Evolutionary conservation across 1,140 invertebrate genomes (phyloP).

Genomic region (Halyomorpha halys): DNA sequence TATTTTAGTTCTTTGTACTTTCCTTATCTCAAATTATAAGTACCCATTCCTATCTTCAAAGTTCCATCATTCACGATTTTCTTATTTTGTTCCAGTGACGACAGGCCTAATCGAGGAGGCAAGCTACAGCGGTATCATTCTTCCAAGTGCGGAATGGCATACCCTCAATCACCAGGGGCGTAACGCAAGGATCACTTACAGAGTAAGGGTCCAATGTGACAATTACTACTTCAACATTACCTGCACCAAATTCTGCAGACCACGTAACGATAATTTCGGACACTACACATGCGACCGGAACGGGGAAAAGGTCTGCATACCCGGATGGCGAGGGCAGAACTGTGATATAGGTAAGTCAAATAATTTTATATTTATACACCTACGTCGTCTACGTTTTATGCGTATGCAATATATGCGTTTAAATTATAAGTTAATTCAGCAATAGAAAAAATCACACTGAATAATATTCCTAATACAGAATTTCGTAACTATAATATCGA

Average conservation of each 20-base stretch:
- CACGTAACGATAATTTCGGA: constrained; percentile 85
- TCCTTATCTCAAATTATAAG: too few relatives aligned
- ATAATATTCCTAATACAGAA: too few relatives aligned
- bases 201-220: constrained; percentile 81
- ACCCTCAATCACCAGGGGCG: constrained; percentile 68
- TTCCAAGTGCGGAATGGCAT: constrained; percentile 82
- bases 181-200: constrained; percentile 66
- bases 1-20: too few relatives aligned
- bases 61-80: neutral
- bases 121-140: constrained; percentile 78
- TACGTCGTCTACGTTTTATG: too few relatives aligned
- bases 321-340: constrained; percentile 86
- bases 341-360: constrained; percentile 67
- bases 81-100: constrained; percentile 27
- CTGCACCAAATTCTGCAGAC: constrained; percentile 85
- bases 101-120: constrained; percentile 69
- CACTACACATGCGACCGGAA: constrained; percentile 82
- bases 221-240: constrained; percentile 89
- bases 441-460: too few relatives aligned
- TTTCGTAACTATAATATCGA: too few relatives aligned
- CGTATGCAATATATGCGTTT: too few relatives aligned
- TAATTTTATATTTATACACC: too few relatives aligned
- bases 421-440: too few relatives aligned
- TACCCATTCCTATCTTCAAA: too few relatives aligned
- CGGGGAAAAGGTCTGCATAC: constrained; percentile 83